Evolutionary conservation across 1,140 invertebrate genomes (phyloP).

Genomic region (Saccostrea echinata): DNA sequence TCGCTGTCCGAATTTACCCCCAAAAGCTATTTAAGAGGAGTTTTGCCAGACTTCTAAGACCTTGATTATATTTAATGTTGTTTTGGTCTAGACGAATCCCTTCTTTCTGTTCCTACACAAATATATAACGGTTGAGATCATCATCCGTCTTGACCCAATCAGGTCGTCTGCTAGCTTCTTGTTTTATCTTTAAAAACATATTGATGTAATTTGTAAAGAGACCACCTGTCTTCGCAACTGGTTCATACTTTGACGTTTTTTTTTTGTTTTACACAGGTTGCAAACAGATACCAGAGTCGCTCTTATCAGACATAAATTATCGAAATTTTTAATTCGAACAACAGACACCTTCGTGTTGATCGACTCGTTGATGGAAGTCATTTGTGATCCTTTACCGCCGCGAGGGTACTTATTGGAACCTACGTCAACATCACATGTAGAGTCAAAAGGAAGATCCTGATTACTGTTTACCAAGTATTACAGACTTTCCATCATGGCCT

Average conservation of each 20-base stretch:
- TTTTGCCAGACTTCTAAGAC: conserved; percentile 61
- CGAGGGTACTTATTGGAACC: conserved; percentile 11
- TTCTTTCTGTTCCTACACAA: conserved; percentile 72
- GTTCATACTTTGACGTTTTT: conserved; percentile 62
- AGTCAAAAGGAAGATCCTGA: conserved; percentile 30
- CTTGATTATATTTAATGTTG: conserved; percentile 76
- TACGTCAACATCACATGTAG: background rate
- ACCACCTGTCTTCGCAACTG: conserved; percentile 10
- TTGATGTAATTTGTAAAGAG: conserved; percentile 64
- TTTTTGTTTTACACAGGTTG: background rate
- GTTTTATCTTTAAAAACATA: too few relatives aligned
- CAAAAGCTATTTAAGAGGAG: conserved; percentile 65
- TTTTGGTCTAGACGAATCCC: conserved; percentile 73
- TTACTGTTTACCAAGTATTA: conserved; percentile 39
- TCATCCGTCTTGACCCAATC: conserved; percentile 51
- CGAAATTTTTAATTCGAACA: background rate
- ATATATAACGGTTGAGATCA: conserved; percentile 71
- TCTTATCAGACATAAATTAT: conserved; percentile 46
- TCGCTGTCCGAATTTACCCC: too few relatives aligned
- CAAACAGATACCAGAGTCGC: background rate
- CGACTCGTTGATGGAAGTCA: background rate
- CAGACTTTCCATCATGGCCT: conserved; percentile 1
- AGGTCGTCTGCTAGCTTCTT: conserved; percentile 63
- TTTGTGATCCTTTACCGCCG: background rate
- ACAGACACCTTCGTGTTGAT: conserved; percentile 33